Evolutionary conservation across 2,113 vertebrate genomes (phyloP).

Genomic region (Trogon surrucura): DNA sequence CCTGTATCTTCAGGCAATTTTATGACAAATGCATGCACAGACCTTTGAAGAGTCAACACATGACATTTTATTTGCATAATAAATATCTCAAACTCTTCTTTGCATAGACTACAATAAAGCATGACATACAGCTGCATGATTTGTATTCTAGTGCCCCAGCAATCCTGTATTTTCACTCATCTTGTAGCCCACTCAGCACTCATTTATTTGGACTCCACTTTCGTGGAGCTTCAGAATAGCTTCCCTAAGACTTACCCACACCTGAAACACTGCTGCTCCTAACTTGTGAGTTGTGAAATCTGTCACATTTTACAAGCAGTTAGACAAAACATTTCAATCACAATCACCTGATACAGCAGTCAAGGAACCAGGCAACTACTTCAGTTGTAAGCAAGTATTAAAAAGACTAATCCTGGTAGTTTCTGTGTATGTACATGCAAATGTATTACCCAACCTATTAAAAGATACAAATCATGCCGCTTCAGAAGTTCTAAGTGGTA

Average conservation of each 20-base stretch:
- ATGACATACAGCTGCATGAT: accelerated
- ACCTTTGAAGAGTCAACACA: conserved; percentile 39
- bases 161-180: not conserved
- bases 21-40: not conserved
- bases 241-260: not conserved
- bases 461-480: not conserved
- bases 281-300: not conserved
- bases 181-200: not conserved
- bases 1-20: conserved; percentile 7
- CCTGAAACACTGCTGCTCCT: not conserved
- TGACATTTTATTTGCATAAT: conserved; percentile 28
- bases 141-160: not conserved
- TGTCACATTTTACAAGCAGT: not conserved
- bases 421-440: not conserved
- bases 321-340: not conserved
- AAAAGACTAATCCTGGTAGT: not conserved
- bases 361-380: not conserved
- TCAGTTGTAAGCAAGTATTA: not conserved
- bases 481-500: not conserved
- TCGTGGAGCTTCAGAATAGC: not conserved
- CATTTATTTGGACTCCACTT: not conserved
- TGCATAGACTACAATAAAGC: not conserved
- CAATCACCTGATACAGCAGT: not conserved
- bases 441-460: not conserved
- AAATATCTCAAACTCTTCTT: not conserved